Base-by-base conservation (phyloP, 2,888 invertebrate genomes). In the Thera britannica region DNA sequence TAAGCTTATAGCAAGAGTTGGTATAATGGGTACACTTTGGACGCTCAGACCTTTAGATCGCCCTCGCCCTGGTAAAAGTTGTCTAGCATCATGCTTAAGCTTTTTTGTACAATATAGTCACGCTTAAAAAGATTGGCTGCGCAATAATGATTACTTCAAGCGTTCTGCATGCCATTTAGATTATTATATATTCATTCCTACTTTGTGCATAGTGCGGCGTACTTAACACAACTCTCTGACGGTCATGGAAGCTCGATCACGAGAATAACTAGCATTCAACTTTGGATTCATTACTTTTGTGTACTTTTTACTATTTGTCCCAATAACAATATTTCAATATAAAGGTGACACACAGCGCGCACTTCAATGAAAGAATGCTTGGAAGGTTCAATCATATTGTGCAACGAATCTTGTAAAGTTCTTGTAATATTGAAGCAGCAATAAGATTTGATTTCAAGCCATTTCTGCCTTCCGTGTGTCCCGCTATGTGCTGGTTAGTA, bases 101-200 rank as follows among this genome's bases (percentile, higher is more conserved):
- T 93, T 93, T 90, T 92, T 92, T 93, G 93, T 93, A 93, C 90
- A 93, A 89, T 92, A 93, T 93, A 93, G 93, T 92, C 93, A 93
- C 93, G 93, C 93, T 94, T 94, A 89, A 90, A 92, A 89, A 93
- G 93, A 92, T 93, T 93, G 93, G 93, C 93, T 93, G 93, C 93
- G 92, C 93, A 93, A 94, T 93, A 92, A 92, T 93, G 93, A 93
- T 93, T 92, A 93, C 92, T 93, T 92, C 93, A 93, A 93, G 92
- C 93, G 92, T 93, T 93, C 93, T 93, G 93, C 93, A 93, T 93
- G 93, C 92, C 92, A 92, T 91, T 93, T 93, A 93, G 93, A 93
- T 91, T 66, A 88, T 88, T 90, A 90, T 92, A 90, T 93, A 92
- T 92, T 90, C 92, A 93, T 93, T 87, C 93, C 89, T 91, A 87